Base-by-base conservation (phyloP, 2,797 vertebrate species). In the Eleutherodactylus coqui region DNA sequence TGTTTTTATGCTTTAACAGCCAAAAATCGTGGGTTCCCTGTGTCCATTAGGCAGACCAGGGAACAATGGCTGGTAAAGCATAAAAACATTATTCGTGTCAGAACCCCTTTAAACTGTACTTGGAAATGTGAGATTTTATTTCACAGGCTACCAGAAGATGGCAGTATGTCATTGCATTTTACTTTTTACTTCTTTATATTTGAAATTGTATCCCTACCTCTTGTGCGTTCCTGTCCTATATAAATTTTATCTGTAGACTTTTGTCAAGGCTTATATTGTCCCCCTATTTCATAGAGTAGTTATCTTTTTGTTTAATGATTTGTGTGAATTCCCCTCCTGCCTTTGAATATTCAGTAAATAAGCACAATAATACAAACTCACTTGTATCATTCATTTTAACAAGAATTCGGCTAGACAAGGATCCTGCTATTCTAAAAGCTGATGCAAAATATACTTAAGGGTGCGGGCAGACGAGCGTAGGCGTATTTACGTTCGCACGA, bases 371-470 rank as follows among this genome's bases (percentile, higher is more conserved):
- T 38, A 75, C 2, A 45, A 41, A 43, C 41, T 72, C 10, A 14
- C 36, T 27, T 43, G 38, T 27, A 72, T 72, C 24, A 41, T 72
- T 72, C 24, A 75, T 49, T 49, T 73, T 11, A 45, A 34, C 32
- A 75, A 55, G 36, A 5, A 83, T 55, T 13, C 41, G 49, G 9
- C n/a, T 58, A 51, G 27, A 29, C 53, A 75, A 75, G 11, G 16
- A 60, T 19, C 41, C 41, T 60, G n/a, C 49, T 38, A 41, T 51
- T 53, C 41, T 70, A 4, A 73, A 70, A 38, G 67, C 32, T 83
- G 34, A 83, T 73, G 34, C 53, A 82, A 82, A 72, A 73, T 49
- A 73, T 16, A 60, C 75, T 83, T 73, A 51, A n/a, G n/a, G n/a
- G n/a, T n/a, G n/a, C n/a, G n/a, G n/a, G n/a, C n/a, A n/a, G n/a